Evolutionary conservation across 1,140 invertebrate species (phyloP).

Genomic region (Colletes gigas): DNA sequence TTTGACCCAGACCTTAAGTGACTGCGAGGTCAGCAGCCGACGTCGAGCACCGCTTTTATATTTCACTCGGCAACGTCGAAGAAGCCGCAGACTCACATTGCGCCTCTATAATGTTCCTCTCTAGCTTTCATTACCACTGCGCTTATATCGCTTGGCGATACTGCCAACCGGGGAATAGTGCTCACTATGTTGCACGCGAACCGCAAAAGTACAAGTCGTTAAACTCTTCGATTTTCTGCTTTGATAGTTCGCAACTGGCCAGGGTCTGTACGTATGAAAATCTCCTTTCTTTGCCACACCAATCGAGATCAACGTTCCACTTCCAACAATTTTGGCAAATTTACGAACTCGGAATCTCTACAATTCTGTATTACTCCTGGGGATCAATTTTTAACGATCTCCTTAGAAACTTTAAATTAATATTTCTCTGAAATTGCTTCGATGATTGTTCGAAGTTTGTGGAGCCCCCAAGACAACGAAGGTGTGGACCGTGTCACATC

Average conservation of each 20-base stretch:
- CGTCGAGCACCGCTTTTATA: constrained; percentile 56
- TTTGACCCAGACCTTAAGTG: constrained; percentile 72
- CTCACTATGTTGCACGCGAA: constrained; percentile 33
- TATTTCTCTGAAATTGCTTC: no score
- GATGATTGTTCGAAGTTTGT: no score
- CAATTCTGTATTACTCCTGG: no score
- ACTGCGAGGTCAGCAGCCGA: constrained; percentile 64
- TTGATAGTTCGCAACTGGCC: neutral
- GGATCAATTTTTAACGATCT: no score
- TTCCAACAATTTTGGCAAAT: no score
- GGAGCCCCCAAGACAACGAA: no score
- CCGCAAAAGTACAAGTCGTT: constrained; percentile 18
- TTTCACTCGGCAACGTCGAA: constrained; percentile 50
- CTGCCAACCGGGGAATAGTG: neutral
- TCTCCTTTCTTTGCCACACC: no score
- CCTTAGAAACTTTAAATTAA: no score
- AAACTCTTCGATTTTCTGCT: neutral
- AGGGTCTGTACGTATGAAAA: neutral
- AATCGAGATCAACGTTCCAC: no score
- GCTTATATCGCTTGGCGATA: constrained; percentile 5
- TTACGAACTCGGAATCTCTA: no score
- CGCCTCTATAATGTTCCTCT: constrained; percentile 27
- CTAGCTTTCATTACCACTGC: constrained; percentile 43
- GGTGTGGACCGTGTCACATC: no score
- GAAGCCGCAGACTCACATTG: constrained; percentile 28